Percentiles rank a stretch among this genome's conserved stretches.
phyloP scores from a whole-genome alignment of 2,888 invertebrate species.

The Mamestra brassicae region DNA sequence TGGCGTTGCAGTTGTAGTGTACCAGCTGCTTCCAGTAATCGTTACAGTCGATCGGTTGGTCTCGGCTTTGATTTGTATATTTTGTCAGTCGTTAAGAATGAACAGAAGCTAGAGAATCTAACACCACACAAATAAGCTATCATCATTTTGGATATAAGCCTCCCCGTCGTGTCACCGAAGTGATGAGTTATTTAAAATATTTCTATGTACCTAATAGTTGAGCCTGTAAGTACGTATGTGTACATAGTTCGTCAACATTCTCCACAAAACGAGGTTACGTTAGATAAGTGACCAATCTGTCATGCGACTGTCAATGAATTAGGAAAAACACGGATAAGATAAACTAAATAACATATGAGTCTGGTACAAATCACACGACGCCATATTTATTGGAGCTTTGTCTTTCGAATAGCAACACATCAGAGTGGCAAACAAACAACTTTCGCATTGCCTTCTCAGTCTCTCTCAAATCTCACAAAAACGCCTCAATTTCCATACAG shows the following conservation, averaged over 20 bases:
- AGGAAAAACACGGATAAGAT: slow-evolving; percentile 57
- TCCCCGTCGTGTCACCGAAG: too few species aligned
- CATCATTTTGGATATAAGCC: too few species aligned
- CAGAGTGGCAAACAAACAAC: neutral
- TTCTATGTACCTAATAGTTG: neutral
- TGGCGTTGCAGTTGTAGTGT: too few species aligned
- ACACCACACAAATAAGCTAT: too few species aligned
- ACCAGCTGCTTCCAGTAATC: too few species aligned
- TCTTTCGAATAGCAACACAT: neutral
- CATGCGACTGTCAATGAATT: slow-evolving; percentile 57
- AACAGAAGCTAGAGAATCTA: too few species aligned
- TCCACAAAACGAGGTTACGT: slow-evolving; percentile 36
- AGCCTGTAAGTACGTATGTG: neutral
- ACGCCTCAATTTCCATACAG: too few species aligned
- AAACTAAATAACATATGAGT: slow-evolving; percentile 15
- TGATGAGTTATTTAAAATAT: neutral
- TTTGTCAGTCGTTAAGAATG: too few species aligned
- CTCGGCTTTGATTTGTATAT: too few species aligned
- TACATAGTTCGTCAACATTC: slow-evolving; percentile 9
- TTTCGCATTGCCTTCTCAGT: too few species aligned
- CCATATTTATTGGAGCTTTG: neutral
- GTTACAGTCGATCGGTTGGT: too few species aligned
- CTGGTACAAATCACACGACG: slow-evolving; percentile 15
- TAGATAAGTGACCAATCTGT: slow-evolving; percentile 55
- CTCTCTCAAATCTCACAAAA: too few species aligned